A percentile compares a stretch with the other conserved stretches of the same genome.
Evolutionary conservation across 2,888 invertebrate genomes (phyloP).

Genomic region (Hedya salicella): DNA sequence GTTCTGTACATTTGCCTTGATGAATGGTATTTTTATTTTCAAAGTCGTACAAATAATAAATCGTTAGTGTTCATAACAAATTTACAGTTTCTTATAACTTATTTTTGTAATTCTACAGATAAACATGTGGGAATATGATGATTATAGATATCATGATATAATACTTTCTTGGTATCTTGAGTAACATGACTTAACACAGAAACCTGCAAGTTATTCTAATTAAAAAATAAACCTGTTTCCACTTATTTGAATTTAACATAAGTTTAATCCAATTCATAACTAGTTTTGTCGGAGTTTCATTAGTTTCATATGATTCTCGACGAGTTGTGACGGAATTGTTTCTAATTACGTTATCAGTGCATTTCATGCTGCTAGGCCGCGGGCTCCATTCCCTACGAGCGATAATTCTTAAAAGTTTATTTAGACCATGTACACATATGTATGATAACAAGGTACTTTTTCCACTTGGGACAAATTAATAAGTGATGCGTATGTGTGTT

Average conservation of each 20-base stretch:
- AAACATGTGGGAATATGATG: not conserved
- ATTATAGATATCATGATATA: not conserved
- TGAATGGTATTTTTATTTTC: too few relatives aligned
- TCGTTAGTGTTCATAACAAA: too few relatives aligned
- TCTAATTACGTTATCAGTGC: constrained; percentile 20
- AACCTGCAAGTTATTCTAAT: not conserved
- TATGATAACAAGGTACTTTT: not conserved
- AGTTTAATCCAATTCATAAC: not conserved
- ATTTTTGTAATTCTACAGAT: too few relatives aligned
- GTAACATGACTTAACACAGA: not conserved
- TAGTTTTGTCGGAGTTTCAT: not conserved
- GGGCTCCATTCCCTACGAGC: constrained; percentile 5
- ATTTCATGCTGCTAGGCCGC: constrained; percentile 17
- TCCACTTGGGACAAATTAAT: not conserved
- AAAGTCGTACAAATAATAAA: too few relatives aligned
- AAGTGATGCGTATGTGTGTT: not conserved
- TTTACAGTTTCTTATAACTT: too few relatives aligned
- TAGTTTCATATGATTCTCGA: not conserved
- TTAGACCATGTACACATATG: not conserved
- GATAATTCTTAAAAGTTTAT: not conserved
- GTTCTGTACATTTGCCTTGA: too few relatives aligned
- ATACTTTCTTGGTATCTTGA: not conserved
- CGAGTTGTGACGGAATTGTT: not conserved
- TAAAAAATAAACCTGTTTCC: constrained; percentile 7
- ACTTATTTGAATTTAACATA: constrained; percentile 13